These are phyloP conservation scores for Hafferia zeledoni DNA, from an alignment of 2,797 vertebrate species.

Conservation along the genomic window DNA sequence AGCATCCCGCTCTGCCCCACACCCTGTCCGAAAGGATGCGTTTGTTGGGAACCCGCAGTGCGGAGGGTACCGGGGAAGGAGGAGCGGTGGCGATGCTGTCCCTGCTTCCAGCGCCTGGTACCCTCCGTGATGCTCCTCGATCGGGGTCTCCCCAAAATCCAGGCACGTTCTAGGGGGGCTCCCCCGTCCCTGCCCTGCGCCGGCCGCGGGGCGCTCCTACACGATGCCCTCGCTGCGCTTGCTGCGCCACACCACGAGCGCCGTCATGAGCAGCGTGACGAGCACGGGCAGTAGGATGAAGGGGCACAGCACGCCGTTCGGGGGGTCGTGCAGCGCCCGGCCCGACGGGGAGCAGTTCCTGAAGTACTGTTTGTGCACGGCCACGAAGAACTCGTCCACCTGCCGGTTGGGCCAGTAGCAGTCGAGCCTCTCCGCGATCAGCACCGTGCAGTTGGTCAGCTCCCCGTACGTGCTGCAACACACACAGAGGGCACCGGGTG, in stretches of 20 bases:
- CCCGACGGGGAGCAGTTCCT: constrained; percentile 85
- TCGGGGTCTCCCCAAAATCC: background rate
- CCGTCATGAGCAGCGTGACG: constrained; percentile 90
- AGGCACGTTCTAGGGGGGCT: rapidly evolving
- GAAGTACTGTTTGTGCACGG: constrained; percentile 89
- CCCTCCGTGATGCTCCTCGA: background rate
- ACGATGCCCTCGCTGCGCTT: constrained; percentile 90
- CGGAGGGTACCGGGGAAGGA: rapidly evolving
- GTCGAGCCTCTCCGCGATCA: constrained; percentile 80
- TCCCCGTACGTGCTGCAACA: constrained; percentile 85
- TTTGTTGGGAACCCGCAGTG: rapidly evolving
- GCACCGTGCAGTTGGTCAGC: constrained; percentile 89
- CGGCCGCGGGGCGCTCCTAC: constrained; percentile 40
- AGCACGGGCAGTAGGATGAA: constrained; percentile 89
- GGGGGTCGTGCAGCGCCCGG: constrained; percentile 86
- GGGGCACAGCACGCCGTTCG: constrained; percentile 86
- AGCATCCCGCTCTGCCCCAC: rapidly evolving
- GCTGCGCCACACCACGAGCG: constrained; percentile 93
- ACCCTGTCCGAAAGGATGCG: rapidly evolving
- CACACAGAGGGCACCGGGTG: background rate
- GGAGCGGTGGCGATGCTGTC: background rate
- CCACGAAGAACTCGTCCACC: constrained; percentile 91
- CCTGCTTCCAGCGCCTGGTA: background rate
- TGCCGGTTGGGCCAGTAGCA: constrained; percentile 92
- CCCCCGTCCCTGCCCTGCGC: background rate